Base-by-base conservation (phyloP, 2,797 vertebrate genomes). In the Coccyzus lansbergi region DNA sequence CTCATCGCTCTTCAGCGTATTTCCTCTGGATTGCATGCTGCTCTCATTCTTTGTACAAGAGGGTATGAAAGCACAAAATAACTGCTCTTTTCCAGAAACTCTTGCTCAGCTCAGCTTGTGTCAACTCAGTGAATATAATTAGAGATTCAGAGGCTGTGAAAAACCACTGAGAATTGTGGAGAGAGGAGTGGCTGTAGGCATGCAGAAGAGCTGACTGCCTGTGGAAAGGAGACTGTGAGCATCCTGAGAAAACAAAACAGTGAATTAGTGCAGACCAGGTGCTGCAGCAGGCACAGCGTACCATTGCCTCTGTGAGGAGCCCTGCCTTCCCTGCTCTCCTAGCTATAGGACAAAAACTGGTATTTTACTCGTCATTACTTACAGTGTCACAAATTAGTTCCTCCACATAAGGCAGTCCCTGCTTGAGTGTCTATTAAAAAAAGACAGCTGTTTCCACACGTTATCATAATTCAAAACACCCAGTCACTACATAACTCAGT, bases 11-110 rank as follows among this genome's bases (percentile, higher is more conserved):
- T 86, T 48, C n/a, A 38, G 33, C 74, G 11, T 87, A 56, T 85
- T 74, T 94, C 69, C 86, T 86, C 53, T 0, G 6, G 64, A 93
- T 82, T 84, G 48, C 65, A 26, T 28, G 59, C 78, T 89, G 80
- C 48, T 91, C 31, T 76, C 26, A 28, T 17, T 90, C 44, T 71
- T 91, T 85, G 36, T 77, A 76, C 34, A 72, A 49, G 42, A 31
- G 25, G 62, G 9, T 52, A 69, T 34, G 67, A 89, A 91, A 62
- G 15, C 84, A 56, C 56, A 56, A 87, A 85, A 55, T 56, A 78
- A 63, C 62, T 62, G 65, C 44, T 86, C n/a, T 86, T 94, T 91
- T 90, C 51, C 85, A 91, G 69, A 88, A 91, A 65, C 18, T 42
- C 59, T 75, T 65, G 58, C 51, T 78, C 55, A 71, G 34, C 69